Percentiles rank a stretch among this genome's conserved stretches.
phyloP scores from a whole-genome alignment of 1,140 invertebrate species.

The Adelges cooleyi region DNA sequence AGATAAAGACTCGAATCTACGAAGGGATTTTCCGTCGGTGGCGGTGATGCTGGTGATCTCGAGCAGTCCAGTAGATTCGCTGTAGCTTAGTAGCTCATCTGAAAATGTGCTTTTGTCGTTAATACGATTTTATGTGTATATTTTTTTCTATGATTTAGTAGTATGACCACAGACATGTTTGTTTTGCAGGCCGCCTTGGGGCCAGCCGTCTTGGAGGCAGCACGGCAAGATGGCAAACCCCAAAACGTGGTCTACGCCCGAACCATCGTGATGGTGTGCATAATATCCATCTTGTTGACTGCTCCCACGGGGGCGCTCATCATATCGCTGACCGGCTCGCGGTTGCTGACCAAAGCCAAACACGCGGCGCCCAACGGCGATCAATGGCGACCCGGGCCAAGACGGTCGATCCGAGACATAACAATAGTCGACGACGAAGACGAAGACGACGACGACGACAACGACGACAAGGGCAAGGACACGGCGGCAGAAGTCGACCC shows the following conservation, averaged over 20 bases:
- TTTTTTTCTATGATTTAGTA: not conserved
- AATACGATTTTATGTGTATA: not conserved
- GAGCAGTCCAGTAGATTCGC: no score
- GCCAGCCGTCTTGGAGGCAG: slow-evolving; percentile 59
- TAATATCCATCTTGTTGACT: slow-evolving; percentile 82
- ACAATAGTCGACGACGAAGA: slow-evolving; percentile 67
- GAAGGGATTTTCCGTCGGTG: no score
- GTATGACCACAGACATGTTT: no score
- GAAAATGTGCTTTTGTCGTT: not conserved
- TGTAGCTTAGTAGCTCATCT: no score
- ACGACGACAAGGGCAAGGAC: slow-evolving; percentile 38
- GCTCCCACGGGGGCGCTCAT: slow-evolving; percentile 80
- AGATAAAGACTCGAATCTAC: no score
- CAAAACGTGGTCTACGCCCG: slow-evolving; percentile 44
- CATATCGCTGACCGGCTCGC: slow-evolving; percentile 68
- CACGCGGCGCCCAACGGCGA: slow-evolving; percentile 36
- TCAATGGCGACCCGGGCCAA: slow-evolving; percentile 58
- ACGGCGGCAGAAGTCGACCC: no score
- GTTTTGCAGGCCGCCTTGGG: slow-evolving; percentile 61
- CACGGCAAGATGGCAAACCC: slow-evolving; percentile 37
- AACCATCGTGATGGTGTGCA: slow-evolving; percentile 56
- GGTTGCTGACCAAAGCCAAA: slow-evolving; percentile 53
- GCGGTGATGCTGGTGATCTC: no score
- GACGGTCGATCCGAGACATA: slow-evolving; percentile 68
- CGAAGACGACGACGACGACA: slow-evolving; percentile 45